Evolutionary conservation across 2,113 vertebrate genomes (phyloP).

Genomic region (Arvicanthis niloticus): DNA sequence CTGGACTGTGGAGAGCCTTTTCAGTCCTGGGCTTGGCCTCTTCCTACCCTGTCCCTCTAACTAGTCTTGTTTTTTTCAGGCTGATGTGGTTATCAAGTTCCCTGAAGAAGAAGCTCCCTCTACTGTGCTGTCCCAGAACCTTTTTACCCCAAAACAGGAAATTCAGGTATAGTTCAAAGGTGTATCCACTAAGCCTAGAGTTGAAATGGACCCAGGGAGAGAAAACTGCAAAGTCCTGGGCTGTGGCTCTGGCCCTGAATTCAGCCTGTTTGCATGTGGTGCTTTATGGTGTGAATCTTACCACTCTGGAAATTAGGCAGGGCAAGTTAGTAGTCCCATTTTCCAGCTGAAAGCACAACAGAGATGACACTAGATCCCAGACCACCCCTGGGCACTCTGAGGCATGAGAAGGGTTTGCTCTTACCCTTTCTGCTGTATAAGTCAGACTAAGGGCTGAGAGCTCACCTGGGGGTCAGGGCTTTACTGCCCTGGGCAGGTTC

Average conservation of each 20-base stretch:
- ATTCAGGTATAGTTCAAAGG: conserved; percentile 91
- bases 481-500: background rate
- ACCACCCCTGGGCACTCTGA: background rate
- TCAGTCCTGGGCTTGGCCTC: background rate
- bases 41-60: background rate
- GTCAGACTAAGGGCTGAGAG: background rate
- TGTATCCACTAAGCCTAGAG: background rate
- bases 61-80: conserved; percentile 86
- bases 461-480: background rate
- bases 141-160: conserved; percentile 97
- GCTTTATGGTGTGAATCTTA: background rate
- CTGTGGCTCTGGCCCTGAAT: background rate
- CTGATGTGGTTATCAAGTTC: conserved; percentile 96
- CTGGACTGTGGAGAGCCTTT: conserved; percentile 13
- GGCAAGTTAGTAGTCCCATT: background rate
- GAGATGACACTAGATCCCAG: background rate
- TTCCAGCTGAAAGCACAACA: background rate
- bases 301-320: background rate
- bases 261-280: background rate
- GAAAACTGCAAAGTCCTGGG: background rate
- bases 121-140: conserved; percentile 93
- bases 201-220: background rate
- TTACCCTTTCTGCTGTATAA: background rate
- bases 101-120: conserved; percentile 95
- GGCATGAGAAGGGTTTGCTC: background rate